A percentile compares a stretch with the other conserved stretches of the same genome.
Evolutionary conservation across 1,140 invertebrate species (phyloP).

Genomic region (Globodera rostochiensis): DNA sequence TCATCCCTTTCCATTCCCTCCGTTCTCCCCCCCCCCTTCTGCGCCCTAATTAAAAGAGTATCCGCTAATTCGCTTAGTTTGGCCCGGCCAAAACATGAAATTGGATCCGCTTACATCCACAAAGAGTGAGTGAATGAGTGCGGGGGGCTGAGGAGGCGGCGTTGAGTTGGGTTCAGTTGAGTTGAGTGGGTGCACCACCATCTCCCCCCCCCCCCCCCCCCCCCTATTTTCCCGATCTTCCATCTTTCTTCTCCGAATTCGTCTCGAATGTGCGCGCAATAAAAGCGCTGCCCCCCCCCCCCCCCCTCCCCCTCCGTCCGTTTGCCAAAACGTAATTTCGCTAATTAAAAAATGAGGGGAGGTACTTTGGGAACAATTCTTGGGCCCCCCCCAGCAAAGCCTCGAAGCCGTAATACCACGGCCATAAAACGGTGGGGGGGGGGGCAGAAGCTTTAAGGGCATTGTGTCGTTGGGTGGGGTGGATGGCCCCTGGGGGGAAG

Average conservation of each 20-base stretch:
- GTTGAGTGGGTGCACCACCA: background rate
- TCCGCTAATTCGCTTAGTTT: constrained; percentile 13
- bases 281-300: background rate
- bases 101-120: constrained; percentile 5
- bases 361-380: background rate
- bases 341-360: constrained; percentile 13
- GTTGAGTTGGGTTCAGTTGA: background rate
- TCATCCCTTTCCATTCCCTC: background rate
- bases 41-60: constrained; percentile 31
- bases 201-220: background rate
- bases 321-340: constrained; percentile 10
- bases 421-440: background rate
- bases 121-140: background rate
- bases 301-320: too few species aligned
- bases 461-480: background rate
- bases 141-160: background rate
- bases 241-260: background rate
- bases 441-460: background rate
- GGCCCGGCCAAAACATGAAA: constrained; percentile 27
- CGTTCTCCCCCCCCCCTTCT: background rate
- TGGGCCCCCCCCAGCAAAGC: background rate
- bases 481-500: background rate
- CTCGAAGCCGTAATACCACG: background rate
- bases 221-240: background rate
- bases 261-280: background rate